Percentiles rank a stretch among this genome's conserved stretches.
Conservation (phyloP, 2,797 vertebrate species). For the Coregonus suidteri region DNA sequence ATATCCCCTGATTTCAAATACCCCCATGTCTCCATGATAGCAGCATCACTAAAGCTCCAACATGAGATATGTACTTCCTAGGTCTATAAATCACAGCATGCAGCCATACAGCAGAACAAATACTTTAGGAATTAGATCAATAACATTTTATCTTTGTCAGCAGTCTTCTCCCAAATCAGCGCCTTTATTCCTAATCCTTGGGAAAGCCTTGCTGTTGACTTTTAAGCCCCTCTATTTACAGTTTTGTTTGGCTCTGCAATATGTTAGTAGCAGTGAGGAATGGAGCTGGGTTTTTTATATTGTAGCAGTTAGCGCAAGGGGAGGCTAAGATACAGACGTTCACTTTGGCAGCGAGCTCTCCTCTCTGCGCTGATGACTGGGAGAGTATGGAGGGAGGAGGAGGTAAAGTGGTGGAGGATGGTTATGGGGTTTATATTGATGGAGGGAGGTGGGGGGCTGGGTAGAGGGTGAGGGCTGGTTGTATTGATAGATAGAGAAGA, state of each 20-base stretch:
- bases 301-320: slow-evolving; percentile 35
- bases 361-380: slow-evolving; percentile 37
- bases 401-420: background rate
- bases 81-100: slow-evolving; percentile 73
- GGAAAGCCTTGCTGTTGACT: slow-evolving; percentile 69
- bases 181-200: slow-evolving; percentile 63
- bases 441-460: slow-evolving; percentile 45
- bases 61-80: slow-evolving; percentile 71
- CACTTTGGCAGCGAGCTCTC: slow-evolving; percentile 61
- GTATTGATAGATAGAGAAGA: slow-evolving; percentile 63
- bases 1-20: slow-evolving; percentile 42
- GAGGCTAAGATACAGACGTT: slow-evolving; percentile 54
- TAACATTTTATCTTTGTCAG: slow-evolving; percentile 74
- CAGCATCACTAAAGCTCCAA: slow-evolving; percentile 70
- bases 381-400: background rate
- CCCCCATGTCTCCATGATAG: slow-evolving; percentile 62
- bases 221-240: slow-evolving; percentile 74
- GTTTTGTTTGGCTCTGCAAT: slow-evolving; percentile 61
- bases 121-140: slow-evolving; percentile 77
- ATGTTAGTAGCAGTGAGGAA: slow-evolving; percentile 47
- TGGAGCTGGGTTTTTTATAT: slow-evolving; percentile 52
- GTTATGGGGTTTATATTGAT: background rate
- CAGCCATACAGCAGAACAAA: slow-evolving; percentile 77
- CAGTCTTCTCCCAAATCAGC: slow-evolving; percentile 72
- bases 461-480: slow-evolving; percentile 50